These are phyloP conservation scores for Eilema sororculum DNA, from an alignment of 2,888 invertebrate species.

Conservation along the genomic window DNA sequence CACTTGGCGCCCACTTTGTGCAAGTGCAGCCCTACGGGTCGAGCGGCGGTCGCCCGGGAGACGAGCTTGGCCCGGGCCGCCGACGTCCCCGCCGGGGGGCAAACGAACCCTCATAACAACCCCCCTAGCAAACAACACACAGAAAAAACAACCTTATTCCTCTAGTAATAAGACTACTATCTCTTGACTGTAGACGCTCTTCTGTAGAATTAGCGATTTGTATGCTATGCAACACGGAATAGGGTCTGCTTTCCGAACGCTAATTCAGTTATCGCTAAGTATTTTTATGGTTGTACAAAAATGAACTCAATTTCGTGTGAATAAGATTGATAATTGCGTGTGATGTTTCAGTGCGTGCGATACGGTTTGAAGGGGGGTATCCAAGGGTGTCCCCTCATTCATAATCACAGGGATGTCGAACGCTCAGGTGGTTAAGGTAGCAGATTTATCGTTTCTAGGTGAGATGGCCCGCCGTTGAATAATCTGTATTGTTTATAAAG, in stretches of 20 bases:
- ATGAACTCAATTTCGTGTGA: constrained; percentile 41
- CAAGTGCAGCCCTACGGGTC: constrained; percentile 71
- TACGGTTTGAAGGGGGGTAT: constrained; percentile 49
- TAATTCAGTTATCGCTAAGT: constrained; percentile 78
- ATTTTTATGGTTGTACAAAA: constrained; percentile 45
- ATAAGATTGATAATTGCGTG: constrained; percentile 52
- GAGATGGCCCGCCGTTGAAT: constrained; percentile 72
- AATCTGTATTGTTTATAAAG: constrained; percentile 74
- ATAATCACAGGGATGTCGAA: constrained; percentile 82
- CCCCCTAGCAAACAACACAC: constrained; percentile 40
- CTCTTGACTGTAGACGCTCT: constrained; percentile 29
- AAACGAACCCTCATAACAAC: constrained; percentile 67
- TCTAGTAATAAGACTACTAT: constrained; percentile 35
- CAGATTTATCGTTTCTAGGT: constrained; percentile 81
- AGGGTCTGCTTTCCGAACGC: constrained; percentile 80
- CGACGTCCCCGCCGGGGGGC: constrained; percentile 62
- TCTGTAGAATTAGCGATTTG: constrained; percentile 76
- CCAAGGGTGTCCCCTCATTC: constrained; percentile 72
- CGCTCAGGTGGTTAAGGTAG: constrained; percentile 84
- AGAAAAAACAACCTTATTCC: constrained; percentile 51
- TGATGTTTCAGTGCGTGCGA: constrained; percentile 37
- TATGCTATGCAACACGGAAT: constrained; percentile 79
- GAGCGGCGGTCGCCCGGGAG: constrained; percentile 76
- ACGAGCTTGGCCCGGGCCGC: constrained; percentile 79
- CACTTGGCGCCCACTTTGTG: constrained; percentile 67